Conservation (phyloP, 2,113 vertebrate species). For the Heptranchias perlo region DNA sequence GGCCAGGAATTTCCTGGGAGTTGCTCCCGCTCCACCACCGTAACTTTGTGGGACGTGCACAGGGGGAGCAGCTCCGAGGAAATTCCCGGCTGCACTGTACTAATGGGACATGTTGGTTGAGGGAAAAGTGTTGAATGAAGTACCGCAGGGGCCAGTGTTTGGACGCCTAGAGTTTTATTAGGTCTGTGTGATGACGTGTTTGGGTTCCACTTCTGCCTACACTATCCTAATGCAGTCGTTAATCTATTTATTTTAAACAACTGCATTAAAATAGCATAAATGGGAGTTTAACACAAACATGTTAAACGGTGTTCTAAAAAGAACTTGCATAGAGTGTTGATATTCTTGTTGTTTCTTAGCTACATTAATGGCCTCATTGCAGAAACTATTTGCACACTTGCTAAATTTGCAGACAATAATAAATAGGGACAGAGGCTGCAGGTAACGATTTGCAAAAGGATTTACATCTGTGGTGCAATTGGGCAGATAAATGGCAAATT, state of each 20-base stretch:
- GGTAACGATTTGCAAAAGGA: neutral
- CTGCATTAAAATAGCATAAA: neutral
- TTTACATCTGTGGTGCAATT: neutral
- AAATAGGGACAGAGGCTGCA: neutral
- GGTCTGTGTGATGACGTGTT: neutral
- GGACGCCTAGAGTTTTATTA: neutral
- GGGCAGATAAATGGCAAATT: neutral
- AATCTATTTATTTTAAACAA: neutral
- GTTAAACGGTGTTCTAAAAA: neutral
- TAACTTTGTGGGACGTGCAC: neutral
- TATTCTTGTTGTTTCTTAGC: neutral
- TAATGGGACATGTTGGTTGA: neutral
- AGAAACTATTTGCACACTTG: neutral
- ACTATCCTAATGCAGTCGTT: neutral
- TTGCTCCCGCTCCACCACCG: neutral
- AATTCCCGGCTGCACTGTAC: neutral
- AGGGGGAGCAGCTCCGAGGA: neutral
- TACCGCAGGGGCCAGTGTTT: neutral
- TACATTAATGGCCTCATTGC: neutral
- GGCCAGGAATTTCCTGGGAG: neutral
- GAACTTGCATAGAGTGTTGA: too few relatives aligned
- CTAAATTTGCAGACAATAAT: neutral
- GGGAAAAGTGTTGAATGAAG: neutral
- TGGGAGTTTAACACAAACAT: neutral
- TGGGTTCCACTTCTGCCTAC: neutral